Evolutionary conservation across 2,113 vertebrate genomes (phyloP).

Genomic region (Cynoglossus semilaevis): DNA sequence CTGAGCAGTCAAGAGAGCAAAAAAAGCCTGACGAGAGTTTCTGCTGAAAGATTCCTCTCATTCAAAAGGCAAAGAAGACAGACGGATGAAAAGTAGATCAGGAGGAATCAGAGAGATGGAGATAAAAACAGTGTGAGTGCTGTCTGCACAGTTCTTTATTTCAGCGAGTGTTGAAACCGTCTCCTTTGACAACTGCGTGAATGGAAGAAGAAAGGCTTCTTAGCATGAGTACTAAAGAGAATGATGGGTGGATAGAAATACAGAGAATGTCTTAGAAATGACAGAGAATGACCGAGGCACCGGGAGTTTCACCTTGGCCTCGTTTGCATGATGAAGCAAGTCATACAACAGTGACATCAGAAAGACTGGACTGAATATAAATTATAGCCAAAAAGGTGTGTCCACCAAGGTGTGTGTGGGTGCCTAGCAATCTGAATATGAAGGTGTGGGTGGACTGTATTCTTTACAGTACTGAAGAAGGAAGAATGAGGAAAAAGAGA

Average conservation of each 20-base stretch:
- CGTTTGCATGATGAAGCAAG: conserved; percentile 2
- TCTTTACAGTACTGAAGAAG: background rate
- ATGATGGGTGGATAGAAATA: conserved; percentile 3
- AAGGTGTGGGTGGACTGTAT: background rate
- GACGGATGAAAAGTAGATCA: conserved; percentile 42
- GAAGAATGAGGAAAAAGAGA: no score
- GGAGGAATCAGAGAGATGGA: no score
- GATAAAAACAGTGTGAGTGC: conserved; percentile 40
- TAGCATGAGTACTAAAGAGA: conserved; percentile 33
- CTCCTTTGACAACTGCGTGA: conserved; percentile 48
- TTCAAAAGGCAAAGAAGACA: conserved; percentile 11
- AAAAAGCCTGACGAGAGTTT: conserved; percentile 35
- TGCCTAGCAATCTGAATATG: background rate
- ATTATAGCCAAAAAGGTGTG: conserved; percentile 5
- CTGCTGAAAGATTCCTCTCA: conserved; percentile 20
- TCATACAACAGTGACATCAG: background rate
- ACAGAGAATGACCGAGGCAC: background rate
- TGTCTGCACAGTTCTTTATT: conserved; percentile 17
- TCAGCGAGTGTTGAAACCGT: conserved; percentile 60
- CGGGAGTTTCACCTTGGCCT: background rate
- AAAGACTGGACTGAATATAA: background rate
- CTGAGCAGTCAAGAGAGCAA: conserved; percentile 68
- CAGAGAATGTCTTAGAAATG: conserved; percentile 11
- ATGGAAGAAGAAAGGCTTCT: conserved; percentile 44
- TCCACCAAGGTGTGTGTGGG: background rate